Evolutionary conservation across 2,113 vertebrate species (phyloP).

Genomic region (Tyto alba): DNA sequence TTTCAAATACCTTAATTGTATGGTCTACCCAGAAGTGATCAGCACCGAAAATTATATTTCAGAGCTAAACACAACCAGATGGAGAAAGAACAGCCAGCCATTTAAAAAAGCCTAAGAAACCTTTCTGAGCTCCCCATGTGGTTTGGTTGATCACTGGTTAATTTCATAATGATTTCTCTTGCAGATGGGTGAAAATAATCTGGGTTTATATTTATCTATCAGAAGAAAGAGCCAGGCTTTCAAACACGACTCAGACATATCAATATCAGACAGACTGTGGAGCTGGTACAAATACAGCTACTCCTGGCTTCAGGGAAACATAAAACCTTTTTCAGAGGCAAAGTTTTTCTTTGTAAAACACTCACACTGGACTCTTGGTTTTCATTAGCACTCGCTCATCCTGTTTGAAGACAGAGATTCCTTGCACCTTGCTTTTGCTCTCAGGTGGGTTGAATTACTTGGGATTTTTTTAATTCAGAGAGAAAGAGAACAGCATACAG

Average conservation of each 20-base stretch:
- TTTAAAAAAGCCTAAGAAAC: slow-evolving; percentile 43
- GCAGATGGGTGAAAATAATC: slow-evolving; percentile 51
- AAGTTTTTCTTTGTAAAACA: slow-evolving; percentile 22
- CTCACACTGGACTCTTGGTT: not conserved
- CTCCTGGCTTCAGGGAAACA: slow-evolving; percentile 39
- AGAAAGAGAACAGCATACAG: not conserved
- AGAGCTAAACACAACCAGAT: slow-evolving; percentile 78
- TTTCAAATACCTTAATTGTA: slow-evolving; percentile 84
- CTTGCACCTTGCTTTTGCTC: slow-evolving; percentile 8
- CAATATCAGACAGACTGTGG: not conserved
- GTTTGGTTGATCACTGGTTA: slow-evolving; percentile 70
- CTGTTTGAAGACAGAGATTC: not conserved
- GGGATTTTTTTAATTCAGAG: not conserved
- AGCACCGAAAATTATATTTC: slow-evolving; percentile 74
- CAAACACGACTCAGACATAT: not conserved
- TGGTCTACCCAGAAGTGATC: slow-evolving; percentile 77
- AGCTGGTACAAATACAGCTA: slow-evolving; percentile 28
- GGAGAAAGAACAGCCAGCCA: slow-evolving; percentile 62
- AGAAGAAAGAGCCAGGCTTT: slow-evolving; percentile 38
- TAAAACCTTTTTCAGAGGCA: slow-evolving; percentile 37
- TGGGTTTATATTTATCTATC: slow-evolving; percentile 48
- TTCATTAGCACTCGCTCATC: slow-evolving; percentile 12
- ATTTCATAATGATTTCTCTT: slow-evolving; percentile 73
- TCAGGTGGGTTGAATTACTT: slow-evolving; percentile 24
- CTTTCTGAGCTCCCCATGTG: slow-evolving; percentile 28